Evolutionary conservation across 2,888 invertebrate species (phyloP).

Genomic region (Spialia ferax): DNA sequence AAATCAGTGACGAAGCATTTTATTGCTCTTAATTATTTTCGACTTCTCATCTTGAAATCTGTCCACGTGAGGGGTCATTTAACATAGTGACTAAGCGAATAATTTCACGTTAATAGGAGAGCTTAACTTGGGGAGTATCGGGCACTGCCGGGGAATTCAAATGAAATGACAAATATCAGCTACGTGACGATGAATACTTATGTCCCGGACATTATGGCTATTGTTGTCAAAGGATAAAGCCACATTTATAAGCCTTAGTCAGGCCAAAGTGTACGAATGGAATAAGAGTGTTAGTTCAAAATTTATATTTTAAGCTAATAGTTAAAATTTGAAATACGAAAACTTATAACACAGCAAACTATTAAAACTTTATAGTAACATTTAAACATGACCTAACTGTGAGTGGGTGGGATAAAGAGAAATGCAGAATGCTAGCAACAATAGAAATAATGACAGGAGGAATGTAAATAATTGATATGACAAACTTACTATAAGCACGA

Average conservation of each 20-base stretch:
- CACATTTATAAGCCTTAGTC: slow-evolving; percentile 5
- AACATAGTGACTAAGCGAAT: slow-evolving; percentile 29
- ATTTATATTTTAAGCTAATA: background rate
- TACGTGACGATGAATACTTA: slow-evolving; percentile 37
- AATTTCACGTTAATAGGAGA: slow-evolving; percentile 21
- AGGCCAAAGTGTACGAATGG: slow-evolving; percentile 7
- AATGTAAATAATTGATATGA: background rate
- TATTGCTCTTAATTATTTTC: slow-evolving; percentile 8
- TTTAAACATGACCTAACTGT: no score
- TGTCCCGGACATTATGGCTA: slow-evolving; percentile 22
- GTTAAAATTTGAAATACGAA: no score
- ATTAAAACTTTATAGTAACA: no score
- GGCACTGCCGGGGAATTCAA: slow-evolving; percentile 26
- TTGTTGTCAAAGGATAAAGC: slow-evolving; percentile 14
- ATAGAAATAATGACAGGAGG: background rate
- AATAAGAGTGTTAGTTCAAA: background rate
- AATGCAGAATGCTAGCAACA: background rate
- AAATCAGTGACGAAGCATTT: background rate
- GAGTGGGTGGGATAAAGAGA: background rate
- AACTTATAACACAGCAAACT: no score
- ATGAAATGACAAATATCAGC: slow-evolving; percentile 35
- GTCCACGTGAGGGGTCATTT: slow-evolving; percentile 17
- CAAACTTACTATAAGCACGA: background rate
- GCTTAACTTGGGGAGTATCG: slow-evolving; percentile 19
- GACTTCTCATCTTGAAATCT: background rate